These are phyloP conservation scores for Nestor notabilis DNA, from an alignment of 2,113 vertebrate species.

Conservation along the genomic window DNA sequence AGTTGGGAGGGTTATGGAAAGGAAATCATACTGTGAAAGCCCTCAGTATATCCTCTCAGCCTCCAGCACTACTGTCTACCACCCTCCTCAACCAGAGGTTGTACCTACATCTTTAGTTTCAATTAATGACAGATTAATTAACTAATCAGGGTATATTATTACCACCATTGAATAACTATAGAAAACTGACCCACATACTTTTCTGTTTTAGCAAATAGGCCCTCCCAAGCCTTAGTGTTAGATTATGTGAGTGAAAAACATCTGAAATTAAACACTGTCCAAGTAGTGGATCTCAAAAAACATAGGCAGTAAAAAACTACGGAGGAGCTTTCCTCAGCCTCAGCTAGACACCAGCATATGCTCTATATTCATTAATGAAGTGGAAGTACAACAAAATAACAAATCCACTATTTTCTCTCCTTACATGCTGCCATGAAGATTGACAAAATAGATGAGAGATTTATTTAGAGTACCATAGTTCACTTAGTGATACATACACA, in stretches of 20 bases:
- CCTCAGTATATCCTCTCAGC: background rate
- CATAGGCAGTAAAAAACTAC: accelerated
- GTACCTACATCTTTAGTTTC: background rate
- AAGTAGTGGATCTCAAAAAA: background rate
- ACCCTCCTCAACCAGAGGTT: background rate
- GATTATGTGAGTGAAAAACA: background rate
- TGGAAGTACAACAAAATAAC: background rate
- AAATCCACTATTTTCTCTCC: background rate
- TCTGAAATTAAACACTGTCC: background rate
- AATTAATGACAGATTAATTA: background rate
- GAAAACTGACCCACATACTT: background rate
- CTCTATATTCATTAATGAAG: background rate
- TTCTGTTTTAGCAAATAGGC: background rate
- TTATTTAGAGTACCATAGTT: background rate
- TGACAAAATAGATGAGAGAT: background rate
- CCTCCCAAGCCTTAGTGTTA: background rate
- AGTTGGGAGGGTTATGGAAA: background rate
- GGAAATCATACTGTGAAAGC: too few relatives aligned
- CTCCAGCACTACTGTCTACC: background rate
- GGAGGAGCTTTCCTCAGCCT: background rate
- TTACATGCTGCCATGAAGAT: background rate
- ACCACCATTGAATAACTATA: background rate
- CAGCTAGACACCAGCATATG: too few relatives aligned
- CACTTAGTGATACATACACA: accelerated
- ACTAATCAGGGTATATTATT: background rate